phyloP scores from a whole-genome alignment of 2,888 invertebrate genomes.

The Hypselothyrea guttata region DNA sequence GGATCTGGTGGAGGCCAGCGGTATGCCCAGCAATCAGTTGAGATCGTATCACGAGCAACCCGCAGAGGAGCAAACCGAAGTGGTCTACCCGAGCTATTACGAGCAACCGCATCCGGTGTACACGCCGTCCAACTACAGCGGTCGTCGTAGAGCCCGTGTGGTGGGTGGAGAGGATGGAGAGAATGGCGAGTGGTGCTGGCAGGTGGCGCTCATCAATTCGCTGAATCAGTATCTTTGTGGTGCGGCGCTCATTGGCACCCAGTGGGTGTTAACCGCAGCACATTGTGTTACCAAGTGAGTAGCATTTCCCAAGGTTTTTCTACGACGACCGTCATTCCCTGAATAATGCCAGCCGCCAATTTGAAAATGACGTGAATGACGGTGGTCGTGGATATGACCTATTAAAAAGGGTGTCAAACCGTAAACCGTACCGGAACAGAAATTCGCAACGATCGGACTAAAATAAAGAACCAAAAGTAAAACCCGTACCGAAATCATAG shows the following conservation, averaged over 20 bases:
- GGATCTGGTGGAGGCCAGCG: slow-evolving; percentile 75
- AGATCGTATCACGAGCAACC: slow-evolving; percentile 69
- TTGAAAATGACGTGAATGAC: too few species aligned
- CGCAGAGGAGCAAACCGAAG: slow-evolving; percentile 25
- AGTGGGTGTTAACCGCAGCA: slow-evolving; percentile 96
- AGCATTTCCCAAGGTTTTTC: too few species aligned
- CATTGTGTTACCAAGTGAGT: slow-evolving; percentile 96
- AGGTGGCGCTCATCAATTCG: slow-evolving; percentile 95
- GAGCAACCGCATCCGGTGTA: slow-evolving; percentile 28
- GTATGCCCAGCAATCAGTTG: slow-evolving; percentile 69
- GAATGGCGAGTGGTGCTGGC: slow-evolving; percentile 98
- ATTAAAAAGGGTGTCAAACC: too few species aligned
- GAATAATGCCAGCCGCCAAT: too few species aligned
- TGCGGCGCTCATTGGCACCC: slow-evolving; percentile 95
- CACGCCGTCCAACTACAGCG: slow-evolving; percentile 48
- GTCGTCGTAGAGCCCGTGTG: slow-evolving; percentile 83
- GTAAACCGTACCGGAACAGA: too few species aligned
- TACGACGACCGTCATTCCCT: too few species aligned
- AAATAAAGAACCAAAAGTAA: too few species aligned
- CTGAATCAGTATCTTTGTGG: slow-evolving; percentile 96
- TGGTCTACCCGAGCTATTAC: slow-evolving; percentile 56
- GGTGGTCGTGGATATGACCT: too few species aligned
- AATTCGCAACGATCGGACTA: too few species aligned
- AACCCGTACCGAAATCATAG: too few species aligned
- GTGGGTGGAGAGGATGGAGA: slow-evolving; percentile 96